A percentile compares a stretch with the other conserved stretches of the same genome.
These are phyloP conservation scores for Cavia porcellus DNA, from an alignment of 2,113 vertebrate species.

Conservation along the genomic window DNA sequence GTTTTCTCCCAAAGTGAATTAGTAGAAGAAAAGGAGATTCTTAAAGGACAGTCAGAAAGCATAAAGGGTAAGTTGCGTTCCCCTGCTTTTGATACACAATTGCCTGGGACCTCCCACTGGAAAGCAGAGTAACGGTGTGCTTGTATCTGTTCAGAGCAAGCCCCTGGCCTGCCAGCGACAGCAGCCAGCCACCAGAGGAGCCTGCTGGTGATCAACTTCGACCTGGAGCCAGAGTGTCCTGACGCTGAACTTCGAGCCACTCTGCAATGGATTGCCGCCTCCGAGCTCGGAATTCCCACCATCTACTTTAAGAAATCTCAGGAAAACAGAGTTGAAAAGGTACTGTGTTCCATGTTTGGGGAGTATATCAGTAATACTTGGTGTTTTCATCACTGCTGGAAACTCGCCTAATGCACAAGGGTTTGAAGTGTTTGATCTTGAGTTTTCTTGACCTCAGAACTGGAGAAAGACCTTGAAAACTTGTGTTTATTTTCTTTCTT, in stretches of 20 bases:
- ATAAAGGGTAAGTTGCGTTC: slow-evolving; percentile 91
- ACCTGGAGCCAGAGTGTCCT: slow-evolving; percentile 92
- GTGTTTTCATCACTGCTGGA: neutral
- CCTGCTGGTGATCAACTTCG: slow-evolving; percentile 95
- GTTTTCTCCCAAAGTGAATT: slow-evolving; percentile 91
- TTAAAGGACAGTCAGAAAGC: slow-evolving; percentile 89
- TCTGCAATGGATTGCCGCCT: slow-evolving; percentile 98
- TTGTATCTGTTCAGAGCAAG: slow-evolving; percentile 88
- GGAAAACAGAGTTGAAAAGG: slow-evolving; percentile 94
- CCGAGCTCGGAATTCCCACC: slow-evolving; percentile 94
- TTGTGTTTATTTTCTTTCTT: neutral
- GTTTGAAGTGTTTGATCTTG: neutral
- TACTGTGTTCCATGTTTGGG: slow-evolving; percentile 70
- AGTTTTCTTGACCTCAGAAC: neutral
- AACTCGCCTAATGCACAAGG: neutral
- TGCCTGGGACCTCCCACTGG: neutral
- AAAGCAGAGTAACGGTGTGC: slow-evolving; percentile 66
- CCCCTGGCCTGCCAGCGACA: slow-evolving; percentile 85
- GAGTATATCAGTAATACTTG: neutral
- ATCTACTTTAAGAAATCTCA: slow-evolving; percentile 96
- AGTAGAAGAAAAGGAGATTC: slow-evolving; percentile 90
- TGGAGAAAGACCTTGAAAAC: neutral
- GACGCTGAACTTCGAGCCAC: slow-evolving; percentile 93
- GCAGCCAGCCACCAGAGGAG: slow-evolving; percentile 88
- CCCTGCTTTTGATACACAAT: slow-evolving; percentile 55